Conservation (phyloP, 2,888 invertebrate species). For the Hypena proboscidalis region DNA sequence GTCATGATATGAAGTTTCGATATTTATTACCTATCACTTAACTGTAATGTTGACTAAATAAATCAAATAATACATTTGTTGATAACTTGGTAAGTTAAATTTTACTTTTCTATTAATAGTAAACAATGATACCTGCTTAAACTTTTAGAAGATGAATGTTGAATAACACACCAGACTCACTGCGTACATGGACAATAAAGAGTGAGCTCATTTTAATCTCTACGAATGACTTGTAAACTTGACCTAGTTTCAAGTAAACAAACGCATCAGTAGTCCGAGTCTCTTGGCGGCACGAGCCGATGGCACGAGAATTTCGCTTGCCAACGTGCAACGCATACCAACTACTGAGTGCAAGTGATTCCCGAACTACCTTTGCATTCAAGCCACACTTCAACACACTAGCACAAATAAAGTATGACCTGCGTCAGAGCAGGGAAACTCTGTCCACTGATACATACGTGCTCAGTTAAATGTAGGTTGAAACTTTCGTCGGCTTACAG, state of each 20-base stretch:
- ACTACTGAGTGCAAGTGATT: conserved; percentile 42
- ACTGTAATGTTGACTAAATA: no score
- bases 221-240: conserved; percentile 36
- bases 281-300: conserved; percentile 61
- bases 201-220: conserved; percentile 23
- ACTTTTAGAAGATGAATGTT: conserved; percentile 2
- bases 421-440: conserved; percentile 73
- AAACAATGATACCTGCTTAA: no score
- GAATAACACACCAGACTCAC: conserved; percentile 5
- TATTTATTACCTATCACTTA: no score
- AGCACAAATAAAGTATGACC: conserved; percentile 68
- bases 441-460: conserved; percentile 69
- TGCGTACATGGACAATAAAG: conserved; percentile 4
- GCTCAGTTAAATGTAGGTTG: conserved; percentile 72
- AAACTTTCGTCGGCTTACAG: conserved; percentile 75
- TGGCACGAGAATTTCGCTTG: conserved; percentile 64
- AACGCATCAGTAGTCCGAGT: conserved; percentile 53
- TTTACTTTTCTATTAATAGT: no score
- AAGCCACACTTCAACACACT: conserved; percentile 72
- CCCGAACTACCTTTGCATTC: conserved; percentile 74
- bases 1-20: conserved; percentile 4
- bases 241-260: conserved; percentile 47
- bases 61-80: no score
- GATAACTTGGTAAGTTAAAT: no score
- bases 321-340: conserved; percentile 60